These are phyloP conservation scores for Olivierus martensii DNA, from an alignment of 1,140 invertebrate genomes.

Conservation along the genomic window DNA sequence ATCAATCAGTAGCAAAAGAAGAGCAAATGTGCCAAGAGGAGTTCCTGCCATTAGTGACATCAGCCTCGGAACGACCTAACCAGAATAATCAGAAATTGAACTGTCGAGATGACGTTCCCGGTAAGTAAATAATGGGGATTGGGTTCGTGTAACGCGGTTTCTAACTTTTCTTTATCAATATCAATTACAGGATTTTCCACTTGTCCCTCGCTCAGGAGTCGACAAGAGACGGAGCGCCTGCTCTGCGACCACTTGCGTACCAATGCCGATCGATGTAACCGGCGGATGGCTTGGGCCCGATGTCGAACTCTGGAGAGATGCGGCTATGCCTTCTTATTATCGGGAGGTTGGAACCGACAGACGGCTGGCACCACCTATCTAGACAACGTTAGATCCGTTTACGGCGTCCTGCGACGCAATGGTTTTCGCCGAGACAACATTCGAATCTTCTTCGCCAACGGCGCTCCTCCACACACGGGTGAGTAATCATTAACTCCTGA, in stretches of 20 bases:
- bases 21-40: slow-evolving; percentile 38
- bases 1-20: no score
- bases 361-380: slow-evolving; percentile 26
- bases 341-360: slow-evolving; percentile 40
- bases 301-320: slow-evolving; percentile 40
- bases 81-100: slow-evolving; percentile 24
- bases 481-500: neutral
- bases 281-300: slow-evolving; percentile 28
- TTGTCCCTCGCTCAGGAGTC: slow-evolving; percentile 31
- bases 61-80: slow-evolving; percentile 10
- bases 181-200: slow-evolving; percentile 26
- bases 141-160: neutral
- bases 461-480: slow-evolving; percentile 17
- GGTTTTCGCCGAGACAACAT: slow-evolving; percentile 38
- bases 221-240: slow-evolving; percentile 29
- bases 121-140: slow-evolving; percentile 3
- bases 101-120: slow-evolving; percentile 26
- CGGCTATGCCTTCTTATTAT: slow-evolving; percentile 39
- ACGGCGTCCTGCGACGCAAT: slow-evolving; percentile 32
- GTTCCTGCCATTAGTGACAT: slow-evolving; percentile 33
- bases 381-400: slow-evolving; percentile 30
- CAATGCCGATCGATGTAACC: slow-evolving; percentile 36
- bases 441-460: slow-evolving; percentile 41
- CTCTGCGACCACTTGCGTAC: slow-evolving; percentile 36
- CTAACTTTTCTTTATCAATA: neutral